Conservation (phyloP, 2,113 vertebrate genomes). For the Gambusia holbrooki region DNA sequence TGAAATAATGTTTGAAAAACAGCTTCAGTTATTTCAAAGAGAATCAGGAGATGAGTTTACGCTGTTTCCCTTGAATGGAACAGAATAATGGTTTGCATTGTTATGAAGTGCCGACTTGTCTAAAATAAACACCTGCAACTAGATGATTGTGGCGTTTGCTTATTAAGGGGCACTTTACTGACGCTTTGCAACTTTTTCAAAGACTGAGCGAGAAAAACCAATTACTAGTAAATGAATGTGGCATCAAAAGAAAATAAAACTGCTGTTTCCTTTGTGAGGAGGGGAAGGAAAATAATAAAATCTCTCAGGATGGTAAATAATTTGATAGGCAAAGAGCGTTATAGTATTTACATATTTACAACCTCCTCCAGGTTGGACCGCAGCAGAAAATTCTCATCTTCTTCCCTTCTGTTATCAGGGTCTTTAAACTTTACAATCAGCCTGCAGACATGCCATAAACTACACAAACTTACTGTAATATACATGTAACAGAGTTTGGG, state of each 20-base stretch:
- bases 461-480: too few relatives aligned
- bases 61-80: neutral
- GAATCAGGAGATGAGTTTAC: constrained; percentile 1
- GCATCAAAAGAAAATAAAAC: constrained; percentile 1
- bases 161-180: neutral
- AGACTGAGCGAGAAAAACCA: neutral
- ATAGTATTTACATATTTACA: constrained; percentile 7
- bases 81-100: neutral
- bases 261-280: neutral
- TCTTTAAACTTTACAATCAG: neutral
- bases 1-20: neutral
- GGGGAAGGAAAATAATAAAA: neutral
- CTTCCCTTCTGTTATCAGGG: neutral
- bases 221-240: constrained; percentile 1
- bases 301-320: neutral
- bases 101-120: neutral
- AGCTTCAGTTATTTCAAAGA: constrained; percentile 11
- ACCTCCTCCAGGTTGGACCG: neutral
- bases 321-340: constrained; percentile 1
- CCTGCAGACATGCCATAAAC: too few relatives aligned
- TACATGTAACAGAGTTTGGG: neutral
- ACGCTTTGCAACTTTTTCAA: neutral
- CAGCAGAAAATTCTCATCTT: neutral
- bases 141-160: neutral
- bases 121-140: constrained; percentile 7